These are phyloP conservation scores for Tarsius wallacei DNA, from an alignment of 2,797 vertebrate genomes.

Conservation along the genomic window DNA sequence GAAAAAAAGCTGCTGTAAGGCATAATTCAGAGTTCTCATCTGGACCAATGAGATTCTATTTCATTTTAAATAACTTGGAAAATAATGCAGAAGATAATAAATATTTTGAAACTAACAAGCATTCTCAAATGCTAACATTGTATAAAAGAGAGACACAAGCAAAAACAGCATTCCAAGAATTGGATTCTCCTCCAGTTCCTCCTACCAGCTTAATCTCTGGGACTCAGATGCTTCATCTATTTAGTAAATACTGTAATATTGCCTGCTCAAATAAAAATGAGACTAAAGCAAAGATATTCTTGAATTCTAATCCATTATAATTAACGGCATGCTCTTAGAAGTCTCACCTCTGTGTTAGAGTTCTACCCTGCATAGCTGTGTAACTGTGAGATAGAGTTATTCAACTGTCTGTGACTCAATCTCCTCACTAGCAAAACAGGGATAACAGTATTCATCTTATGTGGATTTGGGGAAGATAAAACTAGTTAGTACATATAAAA, in stretches of 20 bases:
- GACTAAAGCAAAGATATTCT: not conserved
- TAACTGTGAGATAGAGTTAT: not conserved
- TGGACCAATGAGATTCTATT: not conserved
- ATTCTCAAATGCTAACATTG: not conserved
- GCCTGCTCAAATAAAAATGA: not conserved
- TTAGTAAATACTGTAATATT: not conserved
- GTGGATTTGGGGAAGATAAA: not conserved
- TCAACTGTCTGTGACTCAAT: not conserved
- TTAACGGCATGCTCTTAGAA: not conserved
- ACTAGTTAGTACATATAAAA: not conserved
- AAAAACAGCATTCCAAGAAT: not conserved
- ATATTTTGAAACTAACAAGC: not conserved
- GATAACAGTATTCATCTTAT: not conserved
- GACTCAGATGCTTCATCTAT: not conserved
- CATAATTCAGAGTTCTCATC: not conserved
- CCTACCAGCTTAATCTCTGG: not conserved
- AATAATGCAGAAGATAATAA: not conserved
- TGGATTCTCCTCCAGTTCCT: not conserved
- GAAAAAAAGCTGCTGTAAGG: not conserved
- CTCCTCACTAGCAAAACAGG: not conserved
- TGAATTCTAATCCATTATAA: not conserved
- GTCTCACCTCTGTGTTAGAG: not conserved
- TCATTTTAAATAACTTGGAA: not conserved
- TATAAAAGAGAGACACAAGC: not conserved
- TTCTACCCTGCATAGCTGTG: not conserved